Evolutionary conservation across 2,888 invertebrate species (phyloP), one percentile per base, ranked within the genome.

Genomic region (Xestia c-nigrum): DNA sequence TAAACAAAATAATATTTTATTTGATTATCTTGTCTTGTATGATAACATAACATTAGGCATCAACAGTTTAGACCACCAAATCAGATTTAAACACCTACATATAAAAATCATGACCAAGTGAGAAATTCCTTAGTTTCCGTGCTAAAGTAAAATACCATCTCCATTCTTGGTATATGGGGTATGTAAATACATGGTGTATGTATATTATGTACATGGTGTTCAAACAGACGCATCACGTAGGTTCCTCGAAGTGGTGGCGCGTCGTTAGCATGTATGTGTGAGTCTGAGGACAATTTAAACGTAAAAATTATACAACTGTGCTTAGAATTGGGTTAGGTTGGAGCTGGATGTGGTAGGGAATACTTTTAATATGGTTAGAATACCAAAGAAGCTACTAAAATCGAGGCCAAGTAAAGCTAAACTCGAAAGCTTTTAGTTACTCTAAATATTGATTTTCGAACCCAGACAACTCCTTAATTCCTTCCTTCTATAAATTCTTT

Each of bases 211-310:
- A 68, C 69, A 50, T 84, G 76, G 78, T 81, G 80, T 80, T 52
- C 77, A 89, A 86, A 87, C 87, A 87, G 76, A 85, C 83, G 80
- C 88, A 89, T 89, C 90, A 90, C 89, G 88, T 83, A 87, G 31
- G 87, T 92, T 92, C 94, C 91, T 80, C 89, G 94, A 94, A 94
- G 82, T 38, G 68, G 40, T 24, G 61, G 38, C 78, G 24, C 84
- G 81, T 92, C 87, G 94, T 95, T 95, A 94, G 92, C 95, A 85
- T 73, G 78, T 85, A 88, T 83, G 90, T 91, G 94, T 85, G 92
- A 94, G 89, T 21, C 88, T 88, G 88, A 85, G 88, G 90, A 91
- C 89, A 88, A 84, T 86, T 85, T 85, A 85, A 84, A 84, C 87
- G 86, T 81, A 69, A 89, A 87, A 88, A 83, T 80, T 84, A 86